Evolutionary conservation across 2,888 invertebrate genomes (phyloP), one percentile per base, ranked within the genome.

Genomic region (Choristoneura rosaceana): DNA sequence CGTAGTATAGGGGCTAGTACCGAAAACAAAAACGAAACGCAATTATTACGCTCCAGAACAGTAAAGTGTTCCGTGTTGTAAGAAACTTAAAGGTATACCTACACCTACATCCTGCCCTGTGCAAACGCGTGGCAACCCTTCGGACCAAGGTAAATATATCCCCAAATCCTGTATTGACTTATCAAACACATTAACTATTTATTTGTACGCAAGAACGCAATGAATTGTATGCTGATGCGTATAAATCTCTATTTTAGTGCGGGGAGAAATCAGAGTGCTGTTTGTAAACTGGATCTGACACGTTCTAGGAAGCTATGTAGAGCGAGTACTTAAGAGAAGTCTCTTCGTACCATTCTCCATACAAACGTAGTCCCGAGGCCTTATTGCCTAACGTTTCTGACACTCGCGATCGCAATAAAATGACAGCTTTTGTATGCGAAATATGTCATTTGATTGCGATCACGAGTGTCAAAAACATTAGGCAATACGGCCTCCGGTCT

Each of bases 121-220:
- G 34, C 59, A 34, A 71, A 61, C 61, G 41, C 47, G 12, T 68
- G 62, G 59, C 58, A 59, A 69, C 71, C 25, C 41, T 55, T 43
- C 43, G 68, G 59, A 69, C 68, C 73, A 69, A 60, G 60, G 68
- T 64, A 73, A 73, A 73, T 64, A 73, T 55, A 52, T 15, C 41
- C 70, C 25, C 10, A 45, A 64, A 73, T 63, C 60, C 66, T 55
- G 34, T 69, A 50, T 73, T 68, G 73, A 69, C 69, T 64, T 52
- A 73, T 50, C 68, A 64, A 68, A 73, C 73, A 64, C 73, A 73
- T 73, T 69, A 73, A 64, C 50, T 69, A 73, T 71, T 71, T 71
- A 71, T 71, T 71, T 71, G 71, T 61, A 34, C 70, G 65, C 43
- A 64, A 45, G 17, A 59, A 70, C 60, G 61, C 55, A 55, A 52